Conservation (phyloP, 1,140 invertebrate species). For the Sogatella furcifera region DNA sequence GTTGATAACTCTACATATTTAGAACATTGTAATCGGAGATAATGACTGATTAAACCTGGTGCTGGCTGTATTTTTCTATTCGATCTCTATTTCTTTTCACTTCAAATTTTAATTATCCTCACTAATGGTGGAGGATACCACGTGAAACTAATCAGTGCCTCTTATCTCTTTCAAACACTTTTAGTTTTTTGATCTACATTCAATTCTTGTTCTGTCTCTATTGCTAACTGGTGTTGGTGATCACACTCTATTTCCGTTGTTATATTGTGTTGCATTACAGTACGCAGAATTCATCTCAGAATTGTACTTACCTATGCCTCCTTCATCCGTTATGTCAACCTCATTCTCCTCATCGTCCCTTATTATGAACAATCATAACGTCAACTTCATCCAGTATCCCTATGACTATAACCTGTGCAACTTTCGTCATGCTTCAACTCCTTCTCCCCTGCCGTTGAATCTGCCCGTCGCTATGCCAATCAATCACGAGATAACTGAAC, state of each 20-base stretch:
- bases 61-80: too few species aligned
- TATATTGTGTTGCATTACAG: slow-evolving; percentile 34
- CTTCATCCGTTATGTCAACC: slow-evolving; percentile 4
- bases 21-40: too few species aligned
- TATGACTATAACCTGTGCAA: slow-evolving; percentile 7
- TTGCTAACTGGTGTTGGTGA: slow-evolving; percentile 1
- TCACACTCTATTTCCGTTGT: slow-evolving; percentile 5
- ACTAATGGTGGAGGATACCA: too few species aligned
- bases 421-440: slow-evolving; percentile 29
- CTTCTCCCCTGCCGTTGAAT: slow-evolving; percentile 21
- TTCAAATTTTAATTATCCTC: too few species aligned
- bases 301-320: slow-evolving; percentile 42
- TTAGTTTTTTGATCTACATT: not conserved
- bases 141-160: too few species aligned
- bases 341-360: slow-evolving; percentile 11
- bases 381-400: not conserved
- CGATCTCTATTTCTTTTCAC: too few species aligned
- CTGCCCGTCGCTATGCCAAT: slow-evolving; percentile 26
- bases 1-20: too few species aligned
- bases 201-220: not conserved
- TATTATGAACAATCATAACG: slow-evolving; percentile 3
- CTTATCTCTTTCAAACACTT: too few species aligned
- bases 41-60: too few species aligned
- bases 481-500: slow-evolving; percentile 43
- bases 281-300: slow-evolving; percentile 63